A percentile compares a stretch with the other conserved stretches of the same genome.
These are phyloP conservation scores for Ctenochaetus hawaiiensis DNA, from an alignment of 2,797 vertebrate genomes.

Conservation along the genomic window DNA sequence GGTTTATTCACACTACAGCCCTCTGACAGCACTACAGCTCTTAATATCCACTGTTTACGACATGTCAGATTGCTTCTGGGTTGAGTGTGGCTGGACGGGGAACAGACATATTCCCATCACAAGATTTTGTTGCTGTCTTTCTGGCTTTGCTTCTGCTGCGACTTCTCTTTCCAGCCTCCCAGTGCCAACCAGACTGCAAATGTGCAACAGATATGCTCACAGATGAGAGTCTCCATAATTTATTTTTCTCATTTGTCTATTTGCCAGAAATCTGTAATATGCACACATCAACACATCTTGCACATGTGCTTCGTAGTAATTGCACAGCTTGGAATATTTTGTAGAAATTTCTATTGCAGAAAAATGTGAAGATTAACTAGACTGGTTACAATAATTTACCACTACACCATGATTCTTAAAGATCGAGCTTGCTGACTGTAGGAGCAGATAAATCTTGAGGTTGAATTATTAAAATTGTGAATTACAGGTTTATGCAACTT, in stretches of 20 bases:
- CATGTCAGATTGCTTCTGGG: constrained; percentile 33
- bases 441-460: neutral
- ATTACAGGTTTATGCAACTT: constrained; percentile 21
- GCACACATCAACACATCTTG: constrained; percentile 8
- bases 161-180: constrained; percentile 30
- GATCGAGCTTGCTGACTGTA: neutral
- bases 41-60: constrained; percentile 43
- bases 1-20: constrained; percentile 29
- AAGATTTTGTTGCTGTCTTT: constrained; percentile 44
- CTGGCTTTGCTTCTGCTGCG: constrained; percentile 24
- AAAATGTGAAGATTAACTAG: neutral
- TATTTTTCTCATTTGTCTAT: constrained; percentile 31
- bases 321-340: neutral
- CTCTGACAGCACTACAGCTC: constrained; percentile 12
- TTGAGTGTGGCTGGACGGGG: constrained; percentile 36
- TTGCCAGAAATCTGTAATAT: constrained; percentile 4
- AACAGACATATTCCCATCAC: constrained; percentile 33
- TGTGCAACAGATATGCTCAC: constrained; percentile 34
- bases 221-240: constrained; percentile 44
- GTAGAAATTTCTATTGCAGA: too few species aligned
- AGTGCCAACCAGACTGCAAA: constrained; percentile 12
- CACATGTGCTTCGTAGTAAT: neutral
- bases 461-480: neutral
- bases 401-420: neutral
- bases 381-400: neutral